These are phyloP conservation scores for Daphoenositta chrysoptera DNA, from an alignment of 2,113 vertebrate species.

Conservation along the genomic window DNA sequence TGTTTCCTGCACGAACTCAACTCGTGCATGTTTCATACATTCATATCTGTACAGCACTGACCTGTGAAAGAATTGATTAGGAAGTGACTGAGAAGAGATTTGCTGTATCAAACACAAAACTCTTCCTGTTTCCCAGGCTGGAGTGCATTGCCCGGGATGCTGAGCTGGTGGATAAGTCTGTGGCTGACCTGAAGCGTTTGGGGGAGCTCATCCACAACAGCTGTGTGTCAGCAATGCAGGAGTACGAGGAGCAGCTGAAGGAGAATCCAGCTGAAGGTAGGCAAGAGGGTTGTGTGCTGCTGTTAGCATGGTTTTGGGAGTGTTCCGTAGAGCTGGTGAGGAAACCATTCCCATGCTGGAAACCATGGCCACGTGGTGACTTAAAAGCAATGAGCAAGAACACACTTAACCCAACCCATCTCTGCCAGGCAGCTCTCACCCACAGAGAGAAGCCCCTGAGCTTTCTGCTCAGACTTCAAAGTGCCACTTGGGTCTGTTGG, in stretches of 20 bases:
- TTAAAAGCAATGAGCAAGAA: neutral
- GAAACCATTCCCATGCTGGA: neutral
- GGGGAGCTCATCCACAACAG: slow-evolving; percentile 92
- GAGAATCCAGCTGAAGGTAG: slow-evolving; percentile 92
- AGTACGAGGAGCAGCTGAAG: slow-evolving; percentile 93
- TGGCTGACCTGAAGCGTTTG: slow-evolving; percentile 92
- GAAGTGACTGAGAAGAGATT: neutral
- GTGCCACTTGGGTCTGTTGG: neutral
- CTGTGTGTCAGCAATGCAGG: slow-evolving; percentile 91
- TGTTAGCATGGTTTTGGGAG: neutral
- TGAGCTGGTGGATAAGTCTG: slow-evolving; percentile 96
- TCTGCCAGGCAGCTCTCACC: neutral
- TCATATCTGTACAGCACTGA: neutral
- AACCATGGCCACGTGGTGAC: neutral
- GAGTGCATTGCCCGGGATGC: slow-evolving; percentile 95
- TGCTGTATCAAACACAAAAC: neutral
- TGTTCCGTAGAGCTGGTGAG: neutral
- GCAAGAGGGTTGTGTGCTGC: neutral
- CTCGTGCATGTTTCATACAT: neutral
- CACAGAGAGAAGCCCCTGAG: neutral
- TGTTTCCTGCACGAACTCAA: neutral
- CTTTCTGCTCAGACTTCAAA: neutral
- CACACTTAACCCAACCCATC: neutral
- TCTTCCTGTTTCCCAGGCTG: slow-evolving; percentile 71
- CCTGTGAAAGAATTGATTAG: neutral